Base-by-base conservation (phyloP, 2,797 vertebrate species). In the Tragelaphus oryx region DNA sequence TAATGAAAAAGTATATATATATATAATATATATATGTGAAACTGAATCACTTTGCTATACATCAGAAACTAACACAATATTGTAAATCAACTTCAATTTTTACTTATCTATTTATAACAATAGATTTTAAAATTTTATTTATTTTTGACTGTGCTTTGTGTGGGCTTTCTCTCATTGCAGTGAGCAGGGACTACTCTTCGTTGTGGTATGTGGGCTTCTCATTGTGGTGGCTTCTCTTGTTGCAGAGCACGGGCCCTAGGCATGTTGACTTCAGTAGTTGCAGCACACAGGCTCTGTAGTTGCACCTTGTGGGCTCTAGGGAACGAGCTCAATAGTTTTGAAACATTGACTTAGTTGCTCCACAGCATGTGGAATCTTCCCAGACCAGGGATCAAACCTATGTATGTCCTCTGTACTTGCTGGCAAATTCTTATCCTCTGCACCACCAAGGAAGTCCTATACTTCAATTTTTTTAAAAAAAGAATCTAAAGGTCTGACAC, bases 401-500 rank as follows among this genome's bases (percentile, higher is more conserved):
- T 24, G 65, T 71, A 41, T 24, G 65, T 71, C 33, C 10, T 41
- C 65, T 71, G 33, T 11, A 71, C 65, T 71, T 37, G 11, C 33
- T 24, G 65, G 65, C 37, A 41, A 41, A 68, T 68, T 68, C n/a
- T 37, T 33, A 68, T 68, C 62, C 62, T 33, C 62, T 68, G 62
- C 18, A 68, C 62, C n/a, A 10, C 62, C 62, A 68, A 33, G 62
- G 62, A 68, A 33, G 8, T 37, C n/a, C 18, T 68, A 74, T 74
- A 74, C 71, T 74, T 46, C 71, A 46, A 46, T 5, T 10, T 5
- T 5, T 1, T 5, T 5, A 26, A 26, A 28, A 74, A 74, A 74
- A 26, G 41, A 74, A 75, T 48, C 44, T 30, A 75, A 96, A 97
- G 62, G 74, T 94, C 92, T 94, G 91, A 81, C n/a, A 95, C 94